Percentiles rank a stretch among this genome's conserved stretches.
These are phyloP conservation scores for Erythrolamprus reginae DNA, from an alignment of 2,113 vertebrate species.

Conservation along the genomic window DNA sequence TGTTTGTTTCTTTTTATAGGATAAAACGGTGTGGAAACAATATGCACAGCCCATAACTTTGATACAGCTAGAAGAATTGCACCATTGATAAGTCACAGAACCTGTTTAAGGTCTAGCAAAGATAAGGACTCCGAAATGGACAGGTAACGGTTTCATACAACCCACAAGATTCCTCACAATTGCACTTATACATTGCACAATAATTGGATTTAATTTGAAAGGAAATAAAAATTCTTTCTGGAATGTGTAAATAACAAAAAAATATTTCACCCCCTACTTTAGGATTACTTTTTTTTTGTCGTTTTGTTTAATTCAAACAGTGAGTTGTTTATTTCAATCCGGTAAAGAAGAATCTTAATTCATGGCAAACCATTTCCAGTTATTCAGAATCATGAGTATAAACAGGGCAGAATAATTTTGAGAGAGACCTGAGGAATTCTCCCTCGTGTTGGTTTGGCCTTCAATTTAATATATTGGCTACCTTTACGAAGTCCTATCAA, in stretches of 20 bases:
- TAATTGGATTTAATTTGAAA: conserved; percentile 43
- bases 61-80: conserved; percentile 55
- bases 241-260: conserved; percentile 44
- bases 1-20: conserved; percentile 43
- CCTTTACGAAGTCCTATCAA: not conserved
- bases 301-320: conserved; percentile 34
- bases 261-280: conserved; percentile 4
- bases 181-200: conserved; percentile 72
- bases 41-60: conserved; percentile 53
- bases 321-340: not conserved
- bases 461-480: conserved; percentile 13
- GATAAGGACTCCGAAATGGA: conserved; percentile 59
- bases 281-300: not conserved
- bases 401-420: conserved; percentile 5
- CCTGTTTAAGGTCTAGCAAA: conserved; percentile 47
- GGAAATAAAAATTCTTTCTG: conserved; percentile 39
- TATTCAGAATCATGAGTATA: conserved; percentile 10
- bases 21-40: conserved; percentile 52
- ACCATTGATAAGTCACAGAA: conserved; percentile 60
- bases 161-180: conserved; percentile 71
- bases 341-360: not conserved
- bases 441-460: conserved; percentile 24
- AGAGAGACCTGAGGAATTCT: conserved; percentile 21
- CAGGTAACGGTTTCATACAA: conserved; percentile 58
- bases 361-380: not conserved